A percentile compares a stretch with the other conserved stretches of the same genome.
phyloP scores from a whole-genome alignment of 1,140 invertebrate species.

The Drosophila mauritiana region DNA sequence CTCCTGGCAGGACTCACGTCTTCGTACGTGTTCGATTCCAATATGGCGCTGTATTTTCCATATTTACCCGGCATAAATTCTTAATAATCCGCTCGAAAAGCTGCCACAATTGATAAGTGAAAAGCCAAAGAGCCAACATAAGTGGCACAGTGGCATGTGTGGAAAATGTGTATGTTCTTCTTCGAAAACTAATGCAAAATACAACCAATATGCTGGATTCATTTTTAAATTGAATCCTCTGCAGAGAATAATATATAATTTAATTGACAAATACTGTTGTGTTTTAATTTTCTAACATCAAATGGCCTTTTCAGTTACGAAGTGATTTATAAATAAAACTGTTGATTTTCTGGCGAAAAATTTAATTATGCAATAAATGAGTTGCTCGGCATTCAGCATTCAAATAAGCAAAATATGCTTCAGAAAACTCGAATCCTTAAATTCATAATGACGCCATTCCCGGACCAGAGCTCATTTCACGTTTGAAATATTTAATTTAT shows the following conservation, averaged over 20 bases:
- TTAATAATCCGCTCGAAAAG: slow-evolving; percentile 36
- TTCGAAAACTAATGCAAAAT: neutral
- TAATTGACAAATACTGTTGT: no score
- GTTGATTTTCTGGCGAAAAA: neutral
- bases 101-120: slow-evolving; percentile 50
- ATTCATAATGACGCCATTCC: slow-evolving; percentile 22
- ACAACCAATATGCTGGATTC: neutral
- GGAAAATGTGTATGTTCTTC: neutral
- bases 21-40: slow-evolving; percentile 65
- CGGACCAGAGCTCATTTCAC: slow-evolving; percentile 35
- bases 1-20: slow-evolving; percentile 45
- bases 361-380: neutral
- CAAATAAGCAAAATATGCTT: slow-evolving; percentile 2
- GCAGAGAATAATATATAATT: no score
- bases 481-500: slow-evolving; percentile 63
- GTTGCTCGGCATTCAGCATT: neutral
- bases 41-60: slow-evolving; percentile 53
- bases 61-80: slow-evolving; percentile 47
- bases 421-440: slow-evolving; percentile 1
- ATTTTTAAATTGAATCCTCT: no score
- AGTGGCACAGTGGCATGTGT: slow-evolving; percentile 6
- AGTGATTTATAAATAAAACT: neutral
- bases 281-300: neutral
- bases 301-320: neutral
- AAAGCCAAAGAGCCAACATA: slow-evolving; percentile 12